These are phyloP conservation scores for Malacoctenus gilli DNA, from an alignment of 2,797 vertebrate genomes.

Conservation along the genomic window DNA sequence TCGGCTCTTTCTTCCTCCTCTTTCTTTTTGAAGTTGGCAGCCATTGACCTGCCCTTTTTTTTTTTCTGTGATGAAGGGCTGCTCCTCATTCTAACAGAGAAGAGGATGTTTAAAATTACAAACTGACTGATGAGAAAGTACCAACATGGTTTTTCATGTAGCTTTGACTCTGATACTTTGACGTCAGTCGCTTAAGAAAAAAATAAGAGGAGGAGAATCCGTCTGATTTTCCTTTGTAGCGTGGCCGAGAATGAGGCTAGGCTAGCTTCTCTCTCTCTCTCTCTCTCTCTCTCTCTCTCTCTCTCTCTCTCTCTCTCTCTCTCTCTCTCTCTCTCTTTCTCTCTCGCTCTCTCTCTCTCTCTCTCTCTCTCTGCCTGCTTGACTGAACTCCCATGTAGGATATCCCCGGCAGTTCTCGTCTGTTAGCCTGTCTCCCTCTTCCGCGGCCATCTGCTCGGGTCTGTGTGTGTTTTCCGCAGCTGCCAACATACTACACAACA, in stretches of 20 bases:
- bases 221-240: slow-evolving; percentile 50
- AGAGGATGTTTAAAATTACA: slow-evolving; percentile 47
- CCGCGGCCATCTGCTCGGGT: slow-evolving; percentile 73
- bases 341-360: slow-evolving; percentile 21
- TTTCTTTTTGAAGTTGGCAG: slow-evolving; percentile 56
- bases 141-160: slow-evolving; percentile 40
- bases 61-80: slow-evolving; percentile 66
- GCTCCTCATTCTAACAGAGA: slow-evolving; percentile 57
- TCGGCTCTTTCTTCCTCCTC: slow-evolving; percentile 41
- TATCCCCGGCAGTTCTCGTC: slow-evolving; percentile 74
- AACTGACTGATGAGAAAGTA: slow-evolving; percentile 45
- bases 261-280: slow-evolving; percentile 35
- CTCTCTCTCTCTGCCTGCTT: slow-evolving; percentile 44
- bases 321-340: too few relatives aligned
- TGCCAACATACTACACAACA: slow-evolving; percentile 70
- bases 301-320: too few relatives aligned
- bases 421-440: slow-evolving; percentile 72
- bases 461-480: slow-evolving; percentile 69
- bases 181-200: slow-evolving; percentile 27
- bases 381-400: slow-evolving; percentile 71
- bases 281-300: too few relatives aligned
- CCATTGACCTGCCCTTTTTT: slow-evolving; percentile 62
- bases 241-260: slow-evolving; percentile 34
- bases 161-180: slow-evolving; percentile 45
- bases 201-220: slow-evolving; percentile 50